Percentiles rank a stretch among this genome's conserved stretches.
phyloP scores from a whole-genome alignment of 2,113 vertebrate genomes.

The Zootoca vivipara region DNA sequence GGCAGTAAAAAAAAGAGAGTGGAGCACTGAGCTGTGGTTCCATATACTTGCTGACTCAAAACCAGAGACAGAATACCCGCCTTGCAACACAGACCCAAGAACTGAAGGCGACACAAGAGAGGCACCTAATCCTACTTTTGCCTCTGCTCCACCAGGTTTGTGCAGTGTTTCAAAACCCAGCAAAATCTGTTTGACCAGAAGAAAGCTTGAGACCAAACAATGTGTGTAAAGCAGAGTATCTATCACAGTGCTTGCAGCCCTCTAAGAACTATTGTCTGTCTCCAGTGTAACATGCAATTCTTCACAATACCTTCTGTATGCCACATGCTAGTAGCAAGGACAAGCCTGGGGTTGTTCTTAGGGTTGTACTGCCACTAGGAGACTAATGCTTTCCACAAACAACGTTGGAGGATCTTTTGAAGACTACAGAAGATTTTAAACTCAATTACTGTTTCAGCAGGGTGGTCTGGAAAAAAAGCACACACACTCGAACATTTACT shows the following conservation, averaged over 20 bases:
- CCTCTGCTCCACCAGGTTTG: not conserved
- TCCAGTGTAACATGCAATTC: not conserved
- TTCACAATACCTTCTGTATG: not conserved
- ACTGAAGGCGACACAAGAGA: not conserved
- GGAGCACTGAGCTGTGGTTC: not conserved
- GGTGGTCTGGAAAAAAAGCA: not conserved
- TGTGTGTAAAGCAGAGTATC: not conserved
- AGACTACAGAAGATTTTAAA: not conserved
- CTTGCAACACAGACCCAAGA: not conserved
- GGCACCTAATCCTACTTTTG: not conserved
- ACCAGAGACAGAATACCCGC: too few relatives aligned
- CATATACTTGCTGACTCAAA: not conserved
- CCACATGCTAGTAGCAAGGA: not conserved
- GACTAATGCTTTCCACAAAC: not conserved
- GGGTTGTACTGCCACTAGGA: not conserved
- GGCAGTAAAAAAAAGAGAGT: not conserved
- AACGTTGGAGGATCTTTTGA: not conserved
- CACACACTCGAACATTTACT: too few relatives aligned
- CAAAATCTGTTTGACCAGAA: not conserved
- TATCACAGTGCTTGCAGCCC: not conserved
- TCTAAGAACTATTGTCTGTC: not conserved
- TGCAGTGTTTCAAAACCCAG: not conserved
- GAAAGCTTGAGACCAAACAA: not conserved
- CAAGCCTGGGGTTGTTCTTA: not conserved
- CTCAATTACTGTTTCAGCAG: not conserved